Conservation (phyloP, 2,797 vertebrate genomes). For the Leptodactylus fallax region DNA sequence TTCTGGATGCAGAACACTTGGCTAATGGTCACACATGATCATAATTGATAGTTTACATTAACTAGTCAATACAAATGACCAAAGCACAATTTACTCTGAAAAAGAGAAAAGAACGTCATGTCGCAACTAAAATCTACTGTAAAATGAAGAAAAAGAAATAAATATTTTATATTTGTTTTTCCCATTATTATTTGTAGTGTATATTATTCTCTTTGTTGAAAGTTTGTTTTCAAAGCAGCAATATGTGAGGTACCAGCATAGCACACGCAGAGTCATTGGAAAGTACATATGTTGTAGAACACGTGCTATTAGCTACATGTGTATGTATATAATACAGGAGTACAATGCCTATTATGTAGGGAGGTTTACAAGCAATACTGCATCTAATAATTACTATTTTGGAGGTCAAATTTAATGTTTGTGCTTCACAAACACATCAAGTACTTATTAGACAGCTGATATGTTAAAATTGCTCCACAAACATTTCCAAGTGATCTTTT, state of each 20-base stretch:
- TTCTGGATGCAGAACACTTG: background rate
- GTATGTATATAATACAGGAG: background rate
- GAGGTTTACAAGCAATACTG: background rate
- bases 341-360: background rate
- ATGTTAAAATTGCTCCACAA: slow-evolving; percentile 4
- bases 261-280: background rate
- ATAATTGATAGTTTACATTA: background rate
- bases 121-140: too few relatives aligned
- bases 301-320: background rate
- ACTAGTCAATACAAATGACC: background rate
- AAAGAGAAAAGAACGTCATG: too few relatives aligned
- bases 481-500: slow-evolving; percentile 18
- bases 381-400: background rate
- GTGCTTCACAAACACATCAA: background rate
- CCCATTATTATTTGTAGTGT: too few relatives aligned
- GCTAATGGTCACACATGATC: background rate
- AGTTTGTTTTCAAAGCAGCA: too few relatives aligned
- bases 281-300: background rate
- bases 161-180: too few relatives aligned
- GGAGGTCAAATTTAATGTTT: background rate
- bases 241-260: background rate
- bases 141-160: too few relatives aligned
- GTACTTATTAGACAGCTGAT: background rate
- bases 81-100: too few relatives aligned
- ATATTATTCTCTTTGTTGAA: too few relatives aligned